A percentile compares a stretch with the other conserved stretches of the same genome.
phyloP scores from a whole-genome alignment of 1,140 invertebrate species.

The Wiebesia pumilae region DNA sequence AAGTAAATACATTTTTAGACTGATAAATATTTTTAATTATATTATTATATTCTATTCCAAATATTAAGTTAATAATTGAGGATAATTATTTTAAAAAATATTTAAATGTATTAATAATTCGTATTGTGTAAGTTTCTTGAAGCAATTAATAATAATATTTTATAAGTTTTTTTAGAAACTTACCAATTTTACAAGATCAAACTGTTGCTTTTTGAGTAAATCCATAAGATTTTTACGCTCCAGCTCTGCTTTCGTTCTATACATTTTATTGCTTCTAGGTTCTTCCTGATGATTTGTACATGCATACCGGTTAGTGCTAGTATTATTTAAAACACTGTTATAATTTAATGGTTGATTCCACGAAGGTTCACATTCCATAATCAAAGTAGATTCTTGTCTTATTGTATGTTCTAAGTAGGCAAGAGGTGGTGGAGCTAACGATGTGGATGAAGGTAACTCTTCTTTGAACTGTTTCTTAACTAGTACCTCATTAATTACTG shows the following conservation, averaged over 20 bases:
- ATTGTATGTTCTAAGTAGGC: slow-evolving; percentile 49
- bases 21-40: too few relatives aligned
- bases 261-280: slow-evolving; percentile 58
- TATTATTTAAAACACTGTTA: slow-evolving; percentile 63
- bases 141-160: too few relatives aligned
- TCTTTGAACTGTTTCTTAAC: slow-evolving; percentile 66
- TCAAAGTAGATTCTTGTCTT: slow-evolving; percentile 37
- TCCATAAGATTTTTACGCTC: slow-evolving; percentile 63
- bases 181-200: slow-evolving; percentile 61
- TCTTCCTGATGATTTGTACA: slow-evolving; percentile 1
- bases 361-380: slow-evolving; percentile 15
- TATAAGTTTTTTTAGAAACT: slow-evolving; percentile 54
- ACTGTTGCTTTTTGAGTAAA: slow-evolving; percentile 61
- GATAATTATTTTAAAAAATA: too few relatives aligned
- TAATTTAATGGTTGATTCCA: slow-evolving; percentile 56
- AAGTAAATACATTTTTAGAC: too few relatives aligned
- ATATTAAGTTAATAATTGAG: too few relatives aligned
- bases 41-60: too few relatives aligned
- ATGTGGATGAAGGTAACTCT: slow-evolving; percentile 56
- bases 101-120: too few relatives aligned
- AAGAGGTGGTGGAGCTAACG: slow-evolving; percentile 28
- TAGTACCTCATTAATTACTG: slow-evolving; percentile 64
- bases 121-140: too few relatives aligned
- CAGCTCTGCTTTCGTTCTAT: slow-evolving; percentile 65
- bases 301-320: slow-evolving; percentile 59